Evolutionary conservation across 2,113 vertebrate genomes (phyloP), one percentile per base, ranked within the genome.

Genomic region (Oreotrochilus melanogaster): DNA sequence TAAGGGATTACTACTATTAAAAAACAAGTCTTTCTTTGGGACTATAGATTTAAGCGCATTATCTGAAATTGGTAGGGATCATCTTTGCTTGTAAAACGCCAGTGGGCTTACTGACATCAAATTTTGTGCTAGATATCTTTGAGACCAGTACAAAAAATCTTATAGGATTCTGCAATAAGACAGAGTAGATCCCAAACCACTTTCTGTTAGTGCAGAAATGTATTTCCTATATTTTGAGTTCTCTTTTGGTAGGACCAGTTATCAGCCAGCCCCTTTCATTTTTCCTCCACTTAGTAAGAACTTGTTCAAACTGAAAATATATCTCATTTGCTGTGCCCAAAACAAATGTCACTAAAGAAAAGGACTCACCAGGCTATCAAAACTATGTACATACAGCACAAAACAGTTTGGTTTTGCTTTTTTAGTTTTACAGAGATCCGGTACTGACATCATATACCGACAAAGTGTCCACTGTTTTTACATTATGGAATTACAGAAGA

Each of bases 1-100:
- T 97, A 95, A 94, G 86, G 94, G 96, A 97, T 96, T 96, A 96
- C 50, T n/a, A 61, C 92, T 73, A 86, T 93, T 97, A 94, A 94
- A 89, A 83, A 79, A 2, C 86, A 93, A 95, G 74, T 31, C 82
- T 76, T 82, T 92, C 93, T 82, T 79, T 83, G 86, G 82, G 69
- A 92, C 79, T 82, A 43, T 10, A 73, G 90, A 53, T 88, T 92
- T 95, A 95, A 95, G 94, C 12, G 16, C 69, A 90, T 97, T 95
- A 95, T 93, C 88, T 86, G 92, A 93, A 96, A 97, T 93, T 88
- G 94, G 85, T 92, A 73, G 88, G 90, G 95, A 96, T 96, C 88
- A 95, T 93, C 95, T 88, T 73, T 39, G 67, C 92, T 96, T 94
- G 90, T 96, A 95, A 96, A 93, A 92, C 79, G 64, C 82, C 75